Evolutionary conservation across 2,797 vertebrate species (phyloP).

Genomic region (Todus mexicanus): DNA sequence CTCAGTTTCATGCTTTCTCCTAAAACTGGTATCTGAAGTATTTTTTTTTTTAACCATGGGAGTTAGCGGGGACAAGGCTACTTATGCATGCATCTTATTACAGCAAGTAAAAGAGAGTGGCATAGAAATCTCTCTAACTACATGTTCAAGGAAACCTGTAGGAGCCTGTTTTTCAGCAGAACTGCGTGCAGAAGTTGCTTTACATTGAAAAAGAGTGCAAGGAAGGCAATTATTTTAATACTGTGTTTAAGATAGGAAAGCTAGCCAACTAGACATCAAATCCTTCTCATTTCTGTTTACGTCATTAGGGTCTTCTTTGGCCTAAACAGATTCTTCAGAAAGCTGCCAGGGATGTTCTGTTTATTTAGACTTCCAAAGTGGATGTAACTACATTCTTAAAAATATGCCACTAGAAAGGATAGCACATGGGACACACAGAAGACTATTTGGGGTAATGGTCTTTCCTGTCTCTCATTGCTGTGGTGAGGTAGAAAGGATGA

Average conservation of each 20-base stretch:
- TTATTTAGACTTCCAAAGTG: background rate
- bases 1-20: background rate
- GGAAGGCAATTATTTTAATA: conserved; percentile 7
- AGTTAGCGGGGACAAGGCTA: background rate
- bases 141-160: background rate
- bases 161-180: conserved; percentile 18
- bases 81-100: background rate
- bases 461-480: background rate
- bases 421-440: background rate
- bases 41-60: background rate
- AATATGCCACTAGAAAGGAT: background rate
- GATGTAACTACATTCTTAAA: background rate
- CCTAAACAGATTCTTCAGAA: conserved; percentile 4
- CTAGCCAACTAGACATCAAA: background rate
- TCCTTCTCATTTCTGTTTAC: conserved; percentile 15
- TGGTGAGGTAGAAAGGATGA: background rate
- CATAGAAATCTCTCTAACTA: background rate
- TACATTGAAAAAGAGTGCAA: background rate
- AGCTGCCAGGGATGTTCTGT: background rate
- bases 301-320: conserved; percentile 9
- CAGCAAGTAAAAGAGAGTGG: background rate
- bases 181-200: background rate
- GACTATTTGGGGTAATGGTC: background rate
- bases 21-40: background rate
- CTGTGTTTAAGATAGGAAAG: conserved; percentile 19